Evolutionary conservation across 2,888 invertebrate species (phyloP).

Genomic region (Latrodectus elegans): DNA sequence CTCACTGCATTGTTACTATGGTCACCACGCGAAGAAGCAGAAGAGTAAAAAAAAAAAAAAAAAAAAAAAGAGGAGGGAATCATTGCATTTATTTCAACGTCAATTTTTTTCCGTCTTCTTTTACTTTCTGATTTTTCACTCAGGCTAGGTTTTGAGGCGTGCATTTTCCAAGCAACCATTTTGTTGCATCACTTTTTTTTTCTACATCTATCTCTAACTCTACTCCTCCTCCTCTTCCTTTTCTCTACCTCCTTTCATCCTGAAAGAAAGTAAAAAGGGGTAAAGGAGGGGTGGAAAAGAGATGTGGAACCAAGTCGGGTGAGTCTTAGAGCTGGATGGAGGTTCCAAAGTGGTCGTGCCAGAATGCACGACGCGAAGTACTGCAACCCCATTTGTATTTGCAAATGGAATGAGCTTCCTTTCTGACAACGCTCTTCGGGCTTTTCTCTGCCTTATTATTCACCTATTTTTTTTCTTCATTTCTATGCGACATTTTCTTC

Average conservation of each 20-base stretch:
- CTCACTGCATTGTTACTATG: conserved; percentile 58
- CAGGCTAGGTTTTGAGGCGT: conserved; percentile 25
- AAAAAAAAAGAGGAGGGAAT: conserved; percentile 37
- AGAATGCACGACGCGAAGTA: conserved; percentile 42
- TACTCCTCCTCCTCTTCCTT: conserved; percentile 3
- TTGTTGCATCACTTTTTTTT: conserved; percentile 28
- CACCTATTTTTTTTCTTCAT: conserved; percentile 49
- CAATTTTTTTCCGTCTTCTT: conserved; percentile 24
- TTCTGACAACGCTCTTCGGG: conserved; percentile 65
- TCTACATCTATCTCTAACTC: conserved; percentile 5
- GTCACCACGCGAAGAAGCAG: conserved; percentile 37
- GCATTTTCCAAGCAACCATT: conserved; percentile 64
- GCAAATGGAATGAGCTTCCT: conserved; percentile 65
- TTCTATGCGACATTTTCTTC: conserved; percentile 19
- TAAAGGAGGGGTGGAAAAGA: conserved; percentile 5
- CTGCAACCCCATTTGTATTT: conserved; percentile 62
- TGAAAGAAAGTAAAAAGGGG: conserved; percentile 52
- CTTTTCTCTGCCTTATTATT: conserved; percentile 67
- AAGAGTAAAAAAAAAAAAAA: background rate
- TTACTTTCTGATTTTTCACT: conserved; percentile 60
- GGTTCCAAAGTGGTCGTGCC: conserved; percentile 62
- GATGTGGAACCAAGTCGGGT: background rate
- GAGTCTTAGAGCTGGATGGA: background rate
- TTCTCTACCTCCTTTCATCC: conserved; percentile 10
- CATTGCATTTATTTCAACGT: conserved; percentile 68